Evolutionary conservation across 1,140 invertebrate genomes (phyloP).

Genomic region (Globodera ellingtonae): DNA sequence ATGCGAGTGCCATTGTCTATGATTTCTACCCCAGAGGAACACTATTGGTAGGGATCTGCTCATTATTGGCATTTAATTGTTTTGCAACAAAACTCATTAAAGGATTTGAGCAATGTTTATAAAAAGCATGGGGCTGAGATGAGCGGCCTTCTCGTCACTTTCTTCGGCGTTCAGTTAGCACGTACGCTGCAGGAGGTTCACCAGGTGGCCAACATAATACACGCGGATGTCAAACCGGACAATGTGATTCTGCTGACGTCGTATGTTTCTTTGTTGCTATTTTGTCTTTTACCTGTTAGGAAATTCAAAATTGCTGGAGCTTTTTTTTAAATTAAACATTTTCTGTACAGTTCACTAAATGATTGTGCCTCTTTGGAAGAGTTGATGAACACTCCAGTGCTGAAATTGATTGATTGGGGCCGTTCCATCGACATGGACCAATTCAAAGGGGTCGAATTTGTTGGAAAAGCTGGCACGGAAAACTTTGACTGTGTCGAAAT

Average conservation of each 20-base stretch:
- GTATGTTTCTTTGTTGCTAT: conserved; percentile 31
- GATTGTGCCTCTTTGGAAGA: neutral
- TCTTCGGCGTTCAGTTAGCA: conserved; percentile 41
- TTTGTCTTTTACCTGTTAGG: no score
- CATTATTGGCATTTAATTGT: neutral
- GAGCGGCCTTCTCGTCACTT: conserved; percentile 32
- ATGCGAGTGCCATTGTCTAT: conserved; percentile 51
- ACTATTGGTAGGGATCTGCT: conserved; percentile 30
- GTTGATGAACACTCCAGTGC: conserved; percentile 25
- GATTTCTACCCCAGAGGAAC: conserved; percentile 47
- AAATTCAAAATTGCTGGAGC: neutral
- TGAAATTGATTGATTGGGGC: conserved; percentile 50
- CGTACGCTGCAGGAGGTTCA: conserved; percentile 41
- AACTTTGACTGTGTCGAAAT: conserved; percentile 53
- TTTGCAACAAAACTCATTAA: neutral
- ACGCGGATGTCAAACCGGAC: conserved; percentile 51
- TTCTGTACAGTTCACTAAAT: conserved; percentile 25
- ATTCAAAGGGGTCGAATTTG: conserved; percentile 32
- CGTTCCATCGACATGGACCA: conserved; percentile 52
- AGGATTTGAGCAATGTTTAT: conserved; percentile 45
- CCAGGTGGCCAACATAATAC: conserved; percentile 40
- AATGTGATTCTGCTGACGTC: conserved; percentile 38
- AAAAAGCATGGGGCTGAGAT: conserved; percentile 33
- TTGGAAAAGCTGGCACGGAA: conserved; percentile 44
- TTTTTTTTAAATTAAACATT: conserved; percentile 23